Base-by-base conservation (phyloP, 2,113 vertebrate species). In the Oostethus manadensis region DNA sequence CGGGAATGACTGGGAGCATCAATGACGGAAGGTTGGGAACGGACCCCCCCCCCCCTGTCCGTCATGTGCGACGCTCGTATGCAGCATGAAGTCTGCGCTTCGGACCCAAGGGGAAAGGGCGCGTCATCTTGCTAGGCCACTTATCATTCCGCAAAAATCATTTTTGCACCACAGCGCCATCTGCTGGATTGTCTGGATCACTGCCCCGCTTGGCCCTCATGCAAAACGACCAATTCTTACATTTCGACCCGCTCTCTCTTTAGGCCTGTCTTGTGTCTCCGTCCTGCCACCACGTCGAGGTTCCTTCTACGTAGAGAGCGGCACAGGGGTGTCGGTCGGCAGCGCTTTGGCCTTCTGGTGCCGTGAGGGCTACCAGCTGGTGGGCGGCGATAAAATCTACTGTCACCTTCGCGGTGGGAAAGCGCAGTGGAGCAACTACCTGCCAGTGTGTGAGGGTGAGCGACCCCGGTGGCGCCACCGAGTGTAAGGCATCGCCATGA, bases 341-440 rank as follows among this genome's bases (percentile, higher is more conserved):
- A 87, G 82, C 0, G 79, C 80, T 29, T 49, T 91, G 79, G 74
- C 75, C 29, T 91, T 91, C 82, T 89, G 89, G 89, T 91, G 89
- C 66, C 74, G 80, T 3, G 86, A 88, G n/a, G 89, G 89, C 1
- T 91, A 86, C 83, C 89, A 91, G 84, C 87, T 91, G 79, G 88
- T 91, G 9, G 89, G 89, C 73, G 87, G 83, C 0, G 84, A 88
- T 42, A 87, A 79, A 49, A 83, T 90, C 66, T 63, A 71, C 64
- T 91, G 89, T 61, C 44, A 49, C 1, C 48, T 87, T 56, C 72
- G 51, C 26, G 83, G 71, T 0, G 82, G 84, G 10, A 82, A 75
- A 44, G 59, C 89, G 0, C 80, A 87, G 55, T 91, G 89, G 89
- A 91, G 73, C 81, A 85, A 86, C 83, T 80, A 87, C 70, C 78